A percentile compares a stretch with the other conserved stretches of the same genome.
phyloP scores from a whole-genome alignment of 2,113 vertebrate species.

The Semnopithecus entellus region DNA sequence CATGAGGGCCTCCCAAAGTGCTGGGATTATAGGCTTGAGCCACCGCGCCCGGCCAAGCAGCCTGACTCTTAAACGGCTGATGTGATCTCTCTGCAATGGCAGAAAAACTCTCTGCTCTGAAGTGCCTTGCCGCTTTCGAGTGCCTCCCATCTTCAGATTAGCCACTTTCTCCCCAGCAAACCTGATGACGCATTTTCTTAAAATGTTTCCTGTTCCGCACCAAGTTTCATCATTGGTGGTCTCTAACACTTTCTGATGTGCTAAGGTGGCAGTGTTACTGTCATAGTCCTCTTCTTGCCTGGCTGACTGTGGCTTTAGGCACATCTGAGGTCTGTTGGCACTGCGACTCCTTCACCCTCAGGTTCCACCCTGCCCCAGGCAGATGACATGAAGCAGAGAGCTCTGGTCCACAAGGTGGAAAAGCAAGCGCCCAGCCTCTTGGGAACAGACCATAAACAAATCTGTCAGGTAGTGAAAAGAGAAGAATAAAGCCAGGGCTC shows the following conservation, averaged over 20 bases:
- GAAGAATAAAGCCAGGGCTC: not conserved
- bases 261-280: not conserved
- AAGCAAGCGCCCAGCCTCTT: not conserved
- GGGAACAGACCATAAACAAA: too few relatives aligned
- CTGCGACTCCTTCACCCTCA: not conserved
- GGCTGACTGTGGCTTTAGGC: not conserved
- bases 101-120: not conserved
- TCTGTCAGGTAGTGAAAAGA: not conserved
- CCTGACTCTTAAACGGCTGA: not conserved
- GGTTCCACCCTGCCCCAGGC: fast-evolving
- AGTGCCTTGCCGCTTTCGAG: not conserved
- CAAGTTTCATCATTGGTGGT: too few relatives aligned
- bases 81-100: not conserved
- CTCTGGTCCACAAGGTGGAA: not conserved
- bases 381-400: not conserved
- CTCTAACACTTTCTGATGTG: not conserved
- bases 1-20: too few relatives aligned
- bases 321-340: not conserved
- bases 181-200: not conserved
- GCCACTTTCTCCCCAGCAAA: not conserved
- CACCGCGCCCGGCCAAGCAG: too few relatives aligned
- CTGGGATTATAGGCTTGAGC: too few relatives aligned
- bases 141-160: not conserved
- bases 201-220: not conserved
- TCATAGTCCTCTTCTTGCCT: not conserved